These are phyloP conservation scores for Lypha dubia DNA, from an alignment of 2,888 invertebrate species.

Conservation along the genomic window DNA sequence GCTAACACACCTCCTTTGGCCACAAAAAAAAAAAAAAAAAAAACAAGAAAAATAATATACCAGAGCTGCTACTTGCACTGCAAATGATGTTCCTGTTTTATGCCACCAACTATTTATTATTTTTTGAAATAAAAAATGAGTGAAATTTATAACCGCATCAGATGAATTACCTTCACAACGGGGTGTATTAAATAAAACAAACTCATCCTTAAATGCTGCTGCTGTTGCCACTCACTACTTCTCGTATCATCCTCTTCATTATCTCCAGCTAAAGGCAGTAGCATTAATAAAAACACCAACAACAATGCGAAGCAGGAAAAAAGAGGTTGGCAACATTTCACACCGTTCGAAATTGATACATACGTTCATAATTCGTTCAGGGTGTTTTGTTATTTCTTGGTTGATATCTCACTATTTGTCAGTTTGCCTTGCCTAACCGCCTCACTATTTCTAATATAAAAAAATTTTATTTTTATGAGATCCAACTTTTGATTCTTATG, in stretches of 20 bases:
- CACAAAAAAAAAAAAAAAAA: too few species aligned
- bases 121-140: conserved; percentile 64
- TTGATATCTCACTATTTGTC: conserved; percentile 21
- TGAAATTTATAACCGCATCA: conserved; percentile 82
- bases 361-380: conserved; percentile 78
- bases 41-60: conserved; percentile 31
- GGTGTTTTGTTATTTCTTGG: conserved; percentile 75
- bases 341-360: conserved; percentile 72
- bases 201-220: conserved; percentile 51
- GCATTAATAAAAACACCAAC: conserved; percentile 14
- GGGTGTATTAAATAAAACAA: conserved; percentile 74
- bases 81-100: conserved; percentile 81
- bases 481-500: conserved; percentile 51
- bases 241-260: conserved; percentile 40
- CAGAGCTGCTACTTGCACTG: conserved; percentile 73
- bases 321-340: conserved; percentile 68
- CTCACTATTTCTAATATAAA: not conserved
- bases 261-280: conserved; percentile 44
- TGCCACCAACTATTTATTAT: conserved; percentile 49
- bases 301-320: conserved; percentile 10
- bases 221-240: conserved; percentile 18
- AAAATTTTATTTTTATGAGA: conserved; percentile 52
- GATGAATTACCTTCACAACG: conserved; percentile 80
- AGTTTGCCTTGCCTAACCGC: not conserved
- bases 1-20: conserved; percentile 71